Conservation (phyloP, 2,797 vertebrate genomes). For the Nannoperca obscura region DNA sequence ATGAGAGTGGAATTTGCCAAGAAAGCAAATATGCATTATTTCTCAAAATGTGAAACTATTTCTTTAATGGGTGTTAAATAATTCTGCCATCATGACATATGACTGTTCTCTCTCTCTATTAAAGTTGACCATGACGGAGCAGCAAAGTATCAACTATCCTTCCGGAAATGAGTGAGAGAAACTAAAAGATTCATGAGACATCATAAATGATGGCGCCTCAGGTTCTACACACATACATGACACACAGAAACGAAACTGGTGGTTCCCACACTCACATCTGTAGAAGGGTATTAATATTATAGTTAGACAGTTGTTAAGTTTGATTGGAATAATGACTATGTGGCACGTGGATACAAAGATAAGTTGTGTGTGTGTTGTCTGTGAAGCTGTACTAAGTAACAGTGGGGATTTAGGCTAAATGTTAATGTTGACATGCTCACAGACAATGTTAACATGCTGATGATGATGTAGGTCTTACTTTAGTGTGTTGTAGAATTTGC, state of each 20-base stretch:
- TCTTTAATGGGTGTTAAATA: neutral
- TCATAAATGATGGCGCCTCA: constrained; percentile 7
- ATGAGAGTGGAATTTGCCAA: neutral
- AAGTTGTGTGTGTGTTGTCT: no score
- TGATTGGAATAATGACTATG: neutral
- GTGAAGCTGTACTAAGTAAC: no score
- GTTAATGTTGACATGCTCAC: no score
- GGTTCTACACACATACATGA: constrained; percentile 21
- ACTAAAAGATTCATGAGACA: constrained; percentile 20
- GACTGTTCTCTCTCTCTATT: neutral
- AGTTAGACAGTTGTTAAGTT: neutral
- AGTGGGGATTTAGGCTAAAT: no score
- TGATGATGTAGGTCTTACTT: neutral
- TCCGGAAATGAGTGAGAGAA: neutral
- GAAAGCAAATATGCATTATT: neutral
- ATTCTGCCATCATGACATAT: neutral
- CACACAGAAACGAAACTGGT: neutral
- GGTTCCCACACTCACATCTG: constrained; percentile 6
- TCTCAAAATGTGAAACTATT: neutral
- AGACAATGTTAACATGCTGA: neutral
- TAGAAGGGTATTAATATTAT: constrained; percentile 3
- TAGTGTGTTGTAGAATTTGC: neutral
- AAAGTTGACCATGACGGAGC: neutral
- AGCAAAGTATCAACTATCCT: neutral
- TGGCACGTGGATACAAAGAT: neutral